Conservation (phyloP, 2,113 vertebrate genomes). For the Nycticebus coucang region DNA sequence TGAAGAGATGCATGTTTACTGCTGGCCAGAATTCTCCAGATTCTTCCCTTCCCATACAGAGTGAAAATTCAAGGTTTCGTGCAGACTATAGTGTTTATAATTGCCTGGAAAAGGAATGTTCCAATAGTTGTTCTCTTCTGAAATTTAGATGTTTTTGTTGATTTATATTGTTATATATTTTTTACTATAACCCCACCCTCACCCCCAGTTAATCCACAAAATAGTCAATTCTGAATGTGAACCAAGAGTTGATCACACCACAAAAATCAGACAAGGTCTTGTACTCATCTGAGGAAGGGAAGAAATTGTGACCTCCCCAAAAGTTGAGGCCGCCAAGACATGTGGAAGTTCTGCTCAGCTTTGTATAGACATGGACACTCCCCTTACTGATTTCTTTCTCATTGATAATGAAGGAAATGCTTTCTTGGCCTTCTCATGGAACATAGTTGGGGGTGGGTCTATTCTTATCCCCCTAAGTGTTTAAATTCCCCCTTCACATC, state of each 20-base stretch:
- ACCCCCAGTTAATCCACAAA: neutral
- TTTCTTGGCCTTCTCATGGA: neutral
- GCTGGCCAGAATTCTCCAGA: neutral
- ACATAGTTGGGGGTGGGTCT: neutral
- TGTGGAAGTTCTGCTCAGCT: neutral
- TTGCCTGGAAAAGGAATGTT: neutral
- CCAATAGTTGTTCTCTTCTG: neutral
- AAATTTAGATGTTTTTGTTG: constrained; percentile 1
- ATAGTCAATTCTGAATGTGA: neutral
- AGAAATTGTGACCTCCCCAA: neutral
- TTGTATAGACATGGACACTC: neutral
- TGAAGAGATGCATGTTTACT: neutral
- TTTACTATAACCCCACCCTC: neutral
- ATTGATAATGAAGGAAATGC: neutral
- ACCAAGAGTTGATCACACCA: neutral
- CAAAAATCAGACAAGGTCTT: neutral
- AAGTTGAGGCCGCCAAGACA: neutral
- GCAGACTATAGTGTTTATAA: neutral
- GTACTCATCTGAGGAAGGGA: neutral
- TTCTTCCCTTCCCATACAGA: neutral
- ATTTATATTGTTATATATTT: neutral
- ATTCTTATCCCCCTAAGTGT: neutral
- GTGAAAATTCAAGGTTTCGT: neutral
- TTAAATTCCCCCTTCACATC: neutral
- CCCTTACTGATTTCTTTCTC: neutral